A percentile compares a stretch with the other conserved stretches of the same genome.
Conservation (phyloP, 2,113 vertebrate genomes). For the Andinoacara biseriatus region DNA sequence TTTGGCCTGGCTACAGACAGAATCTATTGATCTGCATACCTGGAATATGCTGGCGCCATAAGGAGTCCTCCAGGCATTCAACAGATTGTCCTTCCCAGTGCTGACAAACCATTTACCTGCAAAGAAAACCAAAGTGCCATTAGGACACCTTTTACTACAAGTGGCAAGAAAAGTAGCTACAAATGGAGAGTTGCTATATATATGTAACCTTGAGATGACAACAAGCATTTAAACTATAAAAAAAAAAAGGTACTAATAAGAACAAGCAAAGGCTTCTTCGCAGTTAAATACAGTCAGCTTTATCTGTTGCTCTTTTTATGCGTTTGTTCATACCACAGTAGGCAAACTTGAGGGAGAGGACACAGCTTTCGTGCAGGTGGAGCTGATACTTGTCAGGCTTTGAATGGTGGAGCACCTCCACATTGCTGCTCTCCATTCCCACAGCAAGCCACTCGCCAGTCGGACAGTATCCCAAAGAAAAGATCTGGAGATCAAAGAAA, state of each 20-base stretch:
- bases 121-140: slow-evolving; percentile 20
- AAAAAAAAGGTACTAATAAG: not conserved
- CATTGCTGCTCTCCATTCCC: slow-evolving; percentile 98
- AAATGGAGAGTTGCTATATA: not conserved
- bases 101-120: slow-evolving; percentile 97
- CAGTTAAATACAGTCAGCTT: not conserved
- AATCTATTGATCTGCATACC: slow-evolving; percentile 82
- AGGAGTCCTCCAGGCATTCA: slow-evolving; percentile 98
- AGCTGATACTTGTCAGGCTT: slow-evolving; percentile 98
- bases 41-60: slow-evolving; percentile 99
- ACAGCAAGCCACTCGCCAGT: slow-evolving; percentile 96
- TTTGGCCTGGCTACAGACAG: slow-evolving; percentile 71
- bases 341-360: slow-evolving; percentile 97
- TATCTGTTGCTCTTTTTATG: not conserved
- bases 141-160: slow-evolving; percentile 14
- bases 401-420: slow-evolving; percentile 94
- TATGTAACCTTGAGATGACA: slow-evolving; percentile 6
- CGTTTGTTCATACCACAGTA: slow-evolving; percentile 87
- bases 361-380: slow-evolving; percentile 97
- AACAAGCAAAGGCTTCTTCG: not conserved
- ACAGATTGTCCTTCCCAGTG: slow-evolving; percentile 98
- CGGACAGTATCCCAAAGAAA: slow-evolving; percentile 95
- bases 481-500: slow-evolving; percentile 81
- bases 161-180: not conserved
- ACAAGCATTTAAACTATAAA: not conserved